Base-by-base conservation (phyloP, 2,797 vertebrate genomes). In the Microctenopoma lineatum region DNA sequence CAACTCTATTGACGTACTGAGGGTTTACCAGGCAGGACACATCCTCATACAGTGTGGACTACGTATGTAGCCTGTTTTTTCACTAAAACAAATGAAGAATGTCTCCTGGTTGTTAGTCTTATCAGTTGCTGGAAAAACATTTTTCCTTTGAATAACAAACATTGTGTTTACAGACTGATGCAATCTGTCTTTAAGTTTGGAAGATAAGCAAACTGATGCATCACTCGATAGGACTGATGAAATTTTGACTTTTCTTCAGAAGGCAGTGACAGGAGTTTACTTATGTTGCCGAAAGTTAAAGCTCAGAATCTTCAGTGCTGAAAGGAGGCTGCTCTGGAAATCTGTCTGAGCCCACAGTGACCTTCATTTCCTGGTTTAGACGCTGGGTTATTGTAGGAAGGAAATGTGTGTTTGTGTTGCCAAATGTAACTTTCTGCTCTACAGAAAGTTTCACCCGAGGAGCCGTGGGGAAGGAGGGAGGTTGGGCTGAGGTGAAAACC, bases 361-460 rank as follows among this genome's bases (percentile, higher is more conserved):
- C 84, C 81, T 83, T 78, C 75, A 84, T 89, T 81, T 81, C 69
- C 73, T 65, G 63, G 47, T 66, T 79, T 66, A 46, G 73, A 54
- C 48, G 21, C 59, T 62, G 70, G 62, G 76, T 79, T 70, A 76
- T 69, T 77, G 65, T 85, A 73, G 21, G 61, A 65, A 16, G 62
- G 61, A 81, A 87, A 79, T 55, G 57, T 81, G 66, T 66, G 45
- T 77, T 83, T 75, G 48, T 51, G 48, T 72, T 58, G 70, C 48
- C 55, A 50, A 65, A 70, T 60, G 56, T 42, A 73, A 48, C 64
- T 60, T 70, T 77, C 52, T 46, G 59, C 27, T 29, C 5, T 18
- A 27, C 21, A 45, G 47, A 29, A 32, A 32, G 29, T 32, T 32
- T 32, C 29, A 32, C 44, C 54, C 27, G 65, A 25, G 21, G 16